phyloP scores from a whole-genome alignment of 2,888 invertebrate genomes.

The Patella ulyssiponensis region DNA sequence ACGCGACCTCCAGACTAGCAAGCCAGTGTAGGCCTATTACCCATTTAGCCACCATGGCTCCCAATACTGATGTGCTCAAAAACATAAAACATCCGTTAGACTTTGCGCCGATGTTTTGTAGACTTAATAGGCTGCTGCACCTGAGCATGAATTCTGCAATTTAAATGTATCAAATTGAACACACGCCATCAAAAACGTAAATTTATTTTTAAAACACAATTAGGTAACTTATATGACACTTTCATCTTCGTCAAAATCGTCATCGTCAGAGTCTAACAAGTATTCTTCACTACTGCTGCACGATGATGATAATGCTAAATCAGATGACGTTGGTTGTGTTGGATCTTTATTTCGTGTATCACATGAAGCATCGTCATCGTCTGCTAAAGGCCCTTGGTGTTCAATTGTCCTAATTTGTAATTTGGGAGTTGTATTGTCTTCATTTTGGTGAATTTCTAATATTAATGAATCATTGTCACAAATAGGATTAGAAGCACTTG shows the following conservation, averaged over 20 bases:
- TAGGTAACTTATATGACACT: background rate
- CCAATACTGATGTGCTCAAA: too few relatives aligned
- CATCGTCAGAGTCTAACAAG: background rate
- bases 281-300: conserved; percentile 3
- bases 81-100: too few relatives aligned
- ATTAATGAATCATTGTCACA: conserved; percentile 1
- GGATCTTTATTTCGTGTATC: background rate
- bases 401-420: conserved; percentile 5
- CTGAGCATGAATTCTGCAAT: too few relatives aligned
- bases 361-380: background rate
- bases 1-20: too few relatives aligned
- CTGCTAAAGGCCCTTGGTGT: background rate
- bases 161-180: too few relatives aligned
- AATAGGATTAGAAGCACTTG: background rate
- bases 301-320: background rate
- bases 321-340: background rate
- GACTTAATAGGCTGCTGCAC: too few relatives aligned
- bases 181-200: too few relatives aligned
- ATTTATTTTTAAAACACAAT: too few relatives aligned
- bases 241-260: background rate
- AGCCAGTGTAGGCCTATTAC: too few relatives aligned
- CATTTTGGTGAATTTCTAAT: background rate
- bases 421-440: background rate
- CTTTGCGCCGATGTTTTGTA: too few relatives aligned
- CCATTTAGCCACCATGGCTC: too few relatives aligned